Base-by-base conservation (phyloP, 1,140 invertebrate species). In the Lysiphlebus fabarum region DNA sequence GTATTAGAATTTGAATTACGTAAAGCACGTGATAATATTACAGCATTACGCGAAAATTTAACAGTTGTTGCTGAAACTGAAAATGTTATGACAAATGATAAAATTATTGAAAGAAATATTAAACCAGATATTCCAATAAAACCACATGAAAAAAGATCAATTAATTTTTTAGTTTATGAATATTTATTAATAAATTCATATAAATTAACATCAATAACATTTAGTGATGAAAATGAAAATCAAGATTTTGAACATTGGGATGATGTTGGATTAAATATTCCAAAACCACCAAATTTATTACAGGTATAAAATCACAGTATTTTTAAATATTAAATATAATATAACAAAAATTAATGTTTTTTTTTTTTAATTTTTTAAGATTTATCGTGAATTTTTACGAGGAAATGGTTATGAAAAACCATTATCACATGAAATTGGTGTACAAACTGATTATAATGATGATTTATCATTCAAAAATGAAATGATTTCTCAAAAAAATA, bases 211-310 rank as follows among this genome's bases (percentile, higher is more conserved):
- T 92, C 91, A 1, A 93, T 95, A 42, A 95, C 93, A 33, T 95
- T 95, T 81, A 88, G 90, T 48, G 93, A 95, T 83, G 92, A 95
- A 82, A 93, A 93, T 83, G 90, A 91, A 71, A 84, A 92, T 72
- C 91, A 93, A 86, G 91, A 95, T 82, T 93, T 95, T 83, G 93
- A 95, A 78, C 90, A 93, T 70, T 95, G 93, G 93, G 91, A 94
- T 79, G 91, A 94, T 81, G 88, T 91, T n/a, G 92, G 92, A 4
- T 77, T 95, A 11, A 94, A 95, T 73, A 90, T 91, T 71, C 82
- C 90, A 2, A 87, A 91, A 67, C 92, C 92, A 26, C 84, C 89
- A 8, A 87, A 88, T 70, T 74, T 95, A 8, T 73, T 92, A 34
- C 85, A 86, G 40, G 78, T 95, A n/a, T n/a, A n/a, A n/a, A n/a